Evolutionary conservation across 2,797 vertebrate genomes (phyloP), one percentile per base, ranked within the genome.

Genomic region (Sandelia bainsii): DNA sequence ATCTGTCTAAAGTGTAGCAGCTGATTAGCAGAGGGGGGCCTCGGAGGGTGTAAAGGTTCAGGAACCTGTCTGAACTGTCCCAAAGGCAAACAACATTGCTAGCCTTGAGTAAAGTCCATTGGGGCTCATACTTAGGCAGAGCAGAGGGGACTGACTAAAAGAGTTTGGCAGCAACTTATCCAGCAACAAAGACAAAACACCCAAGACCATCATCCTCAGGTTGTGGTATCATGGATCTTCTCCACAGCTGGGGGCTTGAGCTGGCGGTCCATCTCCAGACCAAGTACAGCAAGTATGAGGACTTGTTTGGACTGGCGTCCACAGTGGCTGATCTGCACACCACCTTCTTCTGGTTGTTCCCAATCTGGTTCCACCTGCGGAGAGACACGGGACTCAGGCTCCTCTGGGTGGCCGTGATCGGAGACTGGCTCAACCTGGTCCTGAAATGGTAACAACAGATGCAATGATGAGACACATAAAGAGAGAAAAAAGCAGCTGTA

Each of bases 341-440:
- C 13, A 93, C 97, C 5, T 99, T 95, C 92, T 98, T 97, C 25
- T 77, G 94, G 69, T 94, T 97, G 89, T 98, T 99, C 87, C 97
- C 98, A 0, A 82, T 98, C 90, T 99, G 97, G 96, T 98, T 99
- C 90, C 95, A 98, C 79, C 65, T 97, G 69, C 92, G 71, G 1
- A 91, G 95, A 88, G 80, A 94, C 0, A 95, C 96, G 32, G 97
- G 94, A 58, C 80, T 98, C 92, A 93, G 94, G 77, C 96, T 99
- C 25, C 93, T 99, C 88, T 99, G 98, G 98, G 97, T 98, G 80
- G 96, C 97, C 0, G 97, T 98, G 34, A 90, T 99, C 0, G 97
- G 97, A 3, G 98, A 99, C 88, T 99, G 98, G 98, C 92, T 99
- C 83, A 99, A 99, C 90, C 83, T 99, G 9, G 93, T 99, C 80